phyloP scores from a whole-genome alignment of 2,113 vertebrate genomes.

The Strix aluco region DNA sequence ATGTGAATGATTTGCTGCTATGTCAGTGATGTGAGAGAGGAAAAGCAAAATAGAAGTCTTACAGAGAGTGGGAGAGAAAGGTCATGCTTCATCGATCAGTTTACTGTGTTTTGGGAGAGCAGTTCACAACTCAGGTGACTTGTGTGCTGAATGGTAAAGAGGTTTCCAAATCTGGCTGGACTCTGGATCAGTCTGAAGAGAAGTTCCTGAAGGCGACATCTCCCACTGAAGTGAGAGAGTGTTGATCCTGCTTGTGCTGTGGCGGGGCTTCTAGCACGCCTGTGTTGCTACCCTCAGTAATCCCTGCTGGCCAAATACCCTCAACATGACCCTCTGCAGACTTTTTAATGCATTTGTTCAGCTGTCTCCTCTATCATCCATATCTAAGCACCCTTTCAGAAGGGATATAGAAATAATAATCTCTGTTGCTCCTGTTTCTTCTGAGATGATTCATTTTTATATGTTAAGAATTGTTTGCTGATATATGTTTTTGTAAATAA shows the following conservation, averaged over 20 bases:
- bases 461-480: neutral
- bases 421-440: neutral
- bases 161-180: neutral
- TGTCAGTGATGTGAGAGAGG: neutral
- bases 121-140: neutral
- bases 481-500: neutral
- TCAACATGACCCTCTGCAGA: neutral
- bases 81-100: neutral
- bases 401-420: neutral
- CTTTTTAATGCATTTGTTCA: neutral
- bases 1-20: neutral
- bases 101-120: neutral
- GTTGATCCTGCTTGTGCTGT: neutral
- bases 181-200: neutral
- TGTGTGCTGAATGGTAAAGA: neutral
- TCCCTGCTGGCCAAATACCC: neutral
- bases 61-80: neutral
- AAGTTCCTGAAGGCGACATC: neutral
- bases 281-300: neutral
- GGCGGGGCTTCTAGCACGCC: neutral
- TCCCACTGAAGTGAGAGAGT: neutral
- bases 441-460: neutral
- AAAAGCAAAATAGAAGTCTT: neutral
- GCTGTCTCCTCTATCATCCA: neutral
- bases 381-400: neutral